phyloP scores from a whole-genome alignment of 2,888 invertebrate genomes.

The Cryptus armator region DNA sequence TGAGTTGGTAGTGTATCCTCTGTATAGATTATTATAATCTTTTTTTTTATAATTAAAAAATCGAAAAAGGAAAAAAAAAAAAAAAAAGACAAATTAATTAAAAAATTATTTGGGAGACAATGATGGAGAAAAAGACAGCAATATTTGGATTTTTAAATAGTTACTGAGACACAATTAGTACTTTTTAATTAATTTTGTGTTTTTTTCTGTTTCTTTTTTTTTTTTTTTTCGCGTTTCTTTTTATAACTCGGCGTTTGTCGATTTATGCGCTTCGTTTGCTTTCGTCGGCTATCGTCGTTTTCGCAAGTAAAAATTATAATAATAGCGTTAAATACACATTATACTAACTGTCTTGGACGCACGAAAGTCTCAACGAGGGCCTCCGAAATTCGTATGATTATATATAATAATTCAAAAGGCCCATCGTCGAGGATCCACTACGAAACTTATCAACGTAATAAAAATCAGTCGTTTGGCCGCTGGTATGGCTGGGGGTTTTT shows the following conservation, averaged over 20 bases:
- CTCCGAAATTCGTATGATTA: conserved; percentile 10
- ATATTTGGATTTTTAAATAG: conserved; percentile 43
- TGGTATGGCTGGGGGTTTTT: conserved; percentile 40
- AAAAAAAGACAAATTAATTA: conserved; percentile 19
- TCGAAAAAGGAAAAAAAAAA: too few relatives aligned
- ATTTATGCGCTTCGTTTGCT: conserved; percentile 43
- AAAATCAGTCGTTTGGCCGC: conserved; percentile 66
- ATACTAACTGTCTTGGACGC: conserved; percentile 60
- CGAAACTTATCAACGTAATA: conserved; percentile 60
- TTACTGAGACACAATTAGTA: conserved; percentile 64
- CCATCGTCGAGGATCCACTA: conserved; percentile 55
- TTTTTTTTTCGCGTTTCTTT: conserved; percentile 61
- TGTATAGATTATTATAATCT: conserved; percentile 54
- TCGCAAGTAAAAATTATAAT: conserved; percentile 64
- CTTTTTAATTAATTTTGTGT: conserved; percentile 1
- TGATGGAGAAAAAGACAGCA: conserved; percentile 61
- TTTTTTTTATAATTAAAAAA: conserved; percentile 54
- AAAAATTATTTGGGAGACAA: conserved; percentile 45
- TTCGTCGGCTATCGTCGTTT: conserved; percentile 22
- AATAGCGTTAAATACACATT: conserved; percentile 57
- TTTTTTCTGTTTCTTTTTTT: conserved; percentile 30
- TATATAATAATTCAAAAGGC: conserved; percentile 6
- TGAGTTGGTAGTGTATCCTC: conserved; percentile 56
- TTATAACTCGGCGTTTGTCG: conserved; percentile 56
- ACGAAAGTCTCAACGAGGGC: conserved; percentile 26